Percentiles rank a stretch among this genome's conserved stretches.
Conservation (phyloP, 2,797 vertebrate species). For the Pangasius djambal region DNA sequence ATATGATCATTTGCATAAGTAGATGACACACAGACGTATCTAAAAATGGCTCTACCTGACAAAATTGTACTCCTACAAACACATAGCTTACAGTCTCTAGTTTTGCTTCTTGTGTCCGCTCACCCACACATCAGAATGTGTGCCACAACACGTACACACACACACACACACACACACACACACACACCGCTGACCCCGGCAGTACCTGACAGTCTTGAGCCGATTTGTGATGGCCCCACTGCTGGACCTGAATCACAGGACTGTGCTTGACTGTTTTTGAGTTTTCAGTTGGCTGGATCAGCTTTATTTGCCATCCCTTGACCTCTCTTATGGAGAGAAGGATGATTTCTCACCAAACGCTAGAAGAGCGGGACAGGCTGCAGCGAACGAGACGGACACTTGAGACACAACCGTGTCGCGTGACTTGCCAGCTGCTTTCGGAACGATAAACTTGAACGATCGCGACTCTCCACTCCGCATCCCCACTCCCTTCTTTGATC, state of each 20-base stretch:
- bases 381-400: slow-evolving; percentile 32
- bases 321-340: slow-evolving; percentile 25
- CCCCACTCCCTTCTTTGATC: slow-evolving; percentile 53
- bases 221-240: slow-evolving; percentile 32
- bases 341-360: slow-evolving; percentile 24
- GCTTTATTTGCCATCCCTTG: slow-evolving; percentile 38
- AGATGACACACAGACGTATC: slow-evolving; percentile 44
- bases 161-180: not conserved
- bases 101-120: slow-evolving; percentile 37
- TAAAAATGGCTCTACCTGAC: slow-evolving; percentile 57
- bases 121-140: slow-evolving; percentile 22
- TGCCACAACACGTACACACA: not conserved
- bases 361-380: slow-evolving; percentile 18
- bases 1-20: slow-evolving; percentile 42
- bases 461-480: slow-evolving; percentile 67
- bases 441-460: slow-evolving; percentile 34
- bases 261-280: slow-evolving; percentile 31
- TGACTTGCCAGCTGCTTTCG: slow-evolving; percentile 41
- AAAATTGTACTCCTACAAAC: slow-evolving; percentile 36
- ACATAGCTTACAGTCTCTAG: slow-evolving; percentile 39
- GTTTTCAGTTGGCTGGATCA: slow-evolving; percentile 40
- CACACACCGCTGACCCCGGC: slow-evolving; percentile 9
- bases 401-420: slow-evolving; percentile 1
- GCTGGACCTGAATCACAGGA: slow-evolving; percentile 41
- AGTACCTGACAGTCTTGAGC: slow-evolving; percentile 32